Base-by-base conservation (phyloP, 2,888 invertebrate species). In the Harpagoxenus sublaevis region DNA sequence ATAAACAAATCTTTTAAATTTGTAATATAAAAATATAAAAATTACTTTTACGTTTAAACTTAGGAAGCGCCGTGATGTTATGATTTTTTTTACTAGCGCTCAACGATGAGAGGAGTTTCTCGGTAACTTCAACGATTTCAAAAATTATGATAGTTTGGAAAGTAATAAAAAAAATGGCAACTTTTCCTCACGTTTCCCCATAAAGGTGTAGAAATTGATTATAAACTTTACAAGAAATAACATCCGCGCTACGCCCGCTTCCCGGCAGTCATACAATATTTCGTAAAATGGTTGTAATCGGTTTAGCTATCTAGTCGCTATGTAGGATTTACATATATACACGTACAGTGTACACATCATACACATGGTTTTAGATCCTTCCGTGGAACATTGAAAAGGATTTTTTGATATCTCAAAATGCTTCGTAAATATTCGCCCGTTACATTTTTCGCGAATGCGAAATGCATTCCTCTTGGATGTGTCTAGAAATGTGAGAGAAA, bases 251-350 rank as follows among this genome's bases (percentile, higher is more conserved):
- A 3, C 6, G 3, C 31, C 45, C 70, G 9, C 12, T 35, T 35
- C 9, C n/a, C 1, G 51, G n/a, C 51, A 39, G 71, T 70, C n/a
- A 9, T 28, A 55, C 23, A 23, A 57, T 55, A 55, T 73, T 73
- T 31, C 55, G 42, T 57, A 55, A 71, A 71, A 71, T 42, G 55
- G 55, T 9, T 9, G 35, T 73, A 73, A 73, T 78, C 55, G 78
- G 55, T 51, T 51, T 48, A 74, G 74, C 31, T 18, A 4, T 74
- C 42, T n/a, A 48, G 55, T 55, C 23, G 9, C 23, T 51, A 23
- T 15, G 57, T 42, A 31, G 35, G n/a, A 75, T 35, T 75, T 55
- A 35, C 35, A 62, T 35, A 31, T 45, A 4, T 28, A 35, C 31
- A 1, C 35, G n/a, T n/a, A 9, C 23, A 23, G 23, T 23, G 23